Evolutionary conservation across 1,140 invertebrate species (phyloP).

Genomic region (Anastatus disparis): DNA sequence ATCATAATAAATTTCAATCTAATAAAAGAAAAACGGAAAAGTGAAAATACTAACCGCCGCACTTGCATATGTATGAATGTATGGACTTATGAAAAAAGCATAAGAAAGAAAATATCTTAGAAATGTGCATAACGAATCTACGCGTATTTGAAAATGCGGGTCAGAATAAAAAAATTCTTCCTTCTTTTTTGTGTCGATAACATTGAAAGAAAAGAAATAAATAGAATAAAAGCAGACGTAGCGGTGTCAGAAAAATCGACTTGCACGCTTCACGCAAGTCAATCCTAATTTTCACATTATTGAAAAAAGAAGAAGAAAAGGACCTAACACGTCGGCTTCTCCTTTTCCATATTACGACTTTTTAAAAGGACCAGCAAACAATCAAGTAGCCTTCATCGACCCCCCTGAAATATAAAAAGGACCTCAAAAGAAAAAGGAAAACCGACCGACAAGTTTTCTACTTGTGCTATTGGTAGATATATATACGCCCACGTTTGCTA

Average conservation of each 20-base stretch:
- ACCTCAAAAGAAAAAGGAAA: not conserved
- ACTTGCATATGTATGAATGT: no score
- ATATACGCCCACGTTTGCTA: no score
- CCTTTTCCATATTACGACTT: no score
- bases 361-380: no score
- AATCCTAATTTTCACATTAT: slow-evolving; percentile 27
- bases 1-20: not conserved
- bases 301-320: no score
- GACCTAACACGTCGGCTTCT: no score
- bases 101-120: no score
- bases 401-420: slow-evolving; percentile 30
- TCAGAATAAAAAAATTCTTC: not conserved
- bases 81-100: no score
- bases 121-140: slow-evolving; percentile 25
- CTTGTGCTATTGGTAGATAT: no score
- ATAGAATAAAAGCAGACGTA: not conserved
- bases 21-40: not conserved
- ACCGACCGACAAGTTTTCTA: no score
- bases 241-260: slow-evolving; percentile 8
- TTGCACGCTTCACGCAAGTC: slow-evolving; percentile 21
- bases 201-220: no score
- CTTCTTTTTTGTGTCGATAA: not conserved
- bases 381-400: not conserved
- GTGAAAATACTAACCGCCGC: no score
- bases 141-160: not conserved